phyloP scores from a whole-genome alignment of 2,888 invertebrate species.

The Mamestra brassicae region DNA sequence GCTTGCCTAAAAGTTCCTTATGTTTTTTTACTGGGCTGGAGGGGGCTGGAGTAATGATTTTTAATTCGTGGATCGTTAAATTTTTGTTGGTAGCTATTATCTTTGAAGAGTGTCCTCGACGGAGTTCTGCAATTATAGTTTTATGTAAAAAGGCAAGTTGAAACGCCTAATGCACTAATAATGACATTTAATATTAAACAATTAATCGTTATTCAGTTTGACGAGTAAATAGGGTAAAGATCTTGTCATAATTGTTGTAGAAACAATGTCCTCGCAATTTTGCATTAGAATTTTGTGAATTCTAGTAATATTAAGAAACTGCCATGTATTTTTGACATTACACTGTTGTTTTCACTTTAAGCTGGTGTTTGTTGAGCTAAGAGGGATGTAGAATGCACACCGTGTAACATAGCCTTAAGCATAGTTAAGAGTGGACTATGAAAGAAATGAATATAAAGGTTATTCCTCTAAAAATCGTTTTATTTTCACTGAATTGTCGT shows the following conservation, averaged over 20 bases:
- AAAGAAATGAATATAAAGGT: slow-evolving; percentile 89
- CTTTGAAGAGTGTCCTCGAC: not conserved
- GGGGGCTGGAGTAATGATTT: not conserved
- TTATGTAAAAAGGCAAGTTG: slow-evolving; percentile 28
- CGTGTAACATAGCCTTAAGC: slow-evolving; percentile 80
- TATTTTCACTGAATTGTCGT: slow-evolving; percentile 63
- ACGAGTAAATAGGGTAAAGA: slow-evolving; percentile 45
- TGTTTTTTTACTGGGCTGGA: not conserved
- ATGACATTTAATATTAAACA: slow-evolving; percentile 49
- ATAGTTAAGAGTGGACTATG: slow-evolving; percentile 85
- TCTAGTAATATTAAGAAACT: slow-evolving; percentile 60
- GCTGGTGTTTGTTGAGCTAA: slow-evolving; percentile 66
- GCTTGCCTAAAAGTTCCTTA: slow-evolving; percentile 30
- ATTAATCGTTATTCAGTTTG: slow-evolving; percentile 25
- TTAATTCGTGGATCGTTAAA: not conserved
- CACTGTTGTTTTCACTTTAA: slow-evolving; percentile 67
- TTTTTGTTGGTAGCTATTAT: not conserved
- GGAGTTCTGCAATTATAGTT: not conserved
- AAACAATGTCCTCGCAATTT: slow-evolving; percentile 66
- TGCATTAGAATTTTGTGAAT: slow-evolving; percentile 57
- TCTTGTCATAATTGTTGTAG: slow-evolving; percentile 56
- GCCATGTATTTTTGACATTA: slow-evolving; percentile 69
- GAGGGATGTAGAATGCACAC: slow-evolving; percentile 75
- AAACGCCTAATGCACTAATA: slow-evolving; percentile 32
- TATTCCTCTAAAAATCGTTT: slow-evolving; percentile 85